These are phyloP conservation scores for Microvelia longipes DNA, from an alignment of 1,140 invertebrate species.

Conservation along the genomic window DNA sequence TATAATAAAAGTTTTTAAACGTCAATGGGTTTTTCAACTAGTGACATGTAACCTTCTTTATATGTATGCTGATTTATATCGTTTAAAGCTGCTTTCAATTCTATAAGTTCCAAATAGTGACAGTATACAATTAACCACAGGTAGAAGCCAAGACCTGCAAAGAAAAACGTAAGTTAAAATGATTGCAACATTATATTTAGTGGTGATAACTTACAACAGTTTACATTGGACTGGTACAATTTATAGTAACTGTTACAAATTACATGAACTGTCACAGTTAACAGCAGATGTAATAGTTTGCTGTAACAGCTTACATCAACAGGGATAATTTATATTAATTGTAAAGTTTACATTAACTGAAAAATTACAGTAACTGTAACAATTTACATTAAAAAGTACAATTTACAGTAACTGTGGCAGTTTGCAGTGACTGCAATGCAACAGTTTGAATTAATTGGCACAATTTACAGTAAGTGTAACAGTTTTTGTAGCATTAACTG, in stretches of 20 bases:
- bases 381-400: too few relatives aligned
- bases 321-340: too few relatives aligned
- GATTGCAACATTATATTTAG: constrained; percentile 6
- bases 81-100: constrained; percentile 4
- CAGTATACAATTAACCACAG: constrained; percentile 36
- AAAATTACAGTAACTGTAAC: too few relatives aligned
- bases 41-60: background rate
- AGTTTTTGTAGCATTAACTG: too few relatives aligned
- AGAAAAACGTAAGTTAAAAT: constrained; percentile 9
- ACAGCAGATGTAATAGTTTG: background rate
- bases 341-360: too few relatives aligned
- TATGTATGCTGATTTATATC: background rate
- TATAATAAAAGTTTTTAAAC: constrained; percentile 1
- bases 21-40: background rate
- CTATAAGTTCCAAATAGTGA: constrained; percentile 28
- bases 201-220: background rate
- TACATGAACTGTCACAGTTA: background rate
- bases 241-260: background rate
- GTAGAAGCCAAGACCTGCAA: constrained; percentile 30
- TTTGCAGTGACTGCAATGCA: too few relatives aligned
- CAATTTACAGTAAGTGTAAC: too few relatives aligned
- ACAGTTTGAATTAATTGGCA: too few relatives aligned
- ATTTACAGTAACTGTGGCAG: too few relatives aligned
- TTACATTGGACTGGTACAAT: background rate
- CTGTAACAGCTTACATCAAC: too few relatives aligned